phyloP scores from a whole-genome alignment of 2,888 invertebrate genomes.

The Lasioglossum zephyrum region DNA sequence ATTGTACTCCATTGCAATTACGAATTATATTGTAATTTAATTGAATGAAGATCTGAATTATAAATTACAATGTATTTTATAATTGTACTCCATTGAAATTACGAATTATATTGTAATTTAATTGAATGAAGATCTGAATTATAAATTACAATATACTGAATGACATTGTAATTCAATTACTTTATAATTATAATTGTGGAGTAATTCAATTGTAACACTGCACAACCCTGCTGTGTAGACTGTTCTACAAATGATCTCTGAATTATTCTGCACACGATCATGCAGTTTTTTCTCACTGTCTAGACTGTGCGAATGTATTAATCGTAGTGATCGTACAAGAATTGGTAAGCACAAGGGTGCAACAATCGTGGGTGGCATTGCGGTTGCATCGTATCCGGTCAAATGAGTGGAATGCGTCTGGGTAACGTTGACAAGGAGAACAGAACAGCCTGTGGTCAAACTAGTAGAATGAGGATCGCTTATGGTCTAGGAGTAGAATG shows the following conservation, averaged over 20 bases:
- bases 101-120: no score
- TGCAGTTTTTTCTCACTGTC: neutral
- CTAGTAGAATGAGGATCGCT: constrained; percentile 11
- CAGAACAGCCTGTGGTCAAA: neutral
- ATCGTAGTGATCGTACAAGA: neutral
- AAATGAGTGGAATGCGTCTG: neutral
- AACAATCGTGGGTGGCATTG: neutral
- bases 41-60: no score
- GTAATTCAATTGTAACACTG: no score
- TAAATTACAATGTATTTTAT: no score
- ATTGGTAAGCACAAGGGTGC: neutral
- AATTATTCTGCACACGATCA: neutral
- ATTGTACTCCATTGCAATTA: no score
- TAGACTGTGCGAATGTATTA: neutral
- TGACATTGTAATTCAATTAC: no score
- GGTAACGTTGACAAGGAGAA: neutral
- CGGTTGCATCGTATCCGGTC: neutral
- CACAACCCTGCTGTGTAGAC: neutral
- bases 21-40: no score
- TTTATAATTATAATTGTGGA: no score
- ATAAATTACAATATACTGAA: neutral
- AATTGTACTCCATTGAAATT: no score
- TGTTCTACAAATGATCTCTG: neutral
- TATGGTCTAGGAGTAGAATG: neutral
- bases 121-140: no score